These are phyloP conservation scores for Heliothis virescens DNA, from an alignment of 1,140 invertebrate genomes.

Conservation along the genomic window DNA sequence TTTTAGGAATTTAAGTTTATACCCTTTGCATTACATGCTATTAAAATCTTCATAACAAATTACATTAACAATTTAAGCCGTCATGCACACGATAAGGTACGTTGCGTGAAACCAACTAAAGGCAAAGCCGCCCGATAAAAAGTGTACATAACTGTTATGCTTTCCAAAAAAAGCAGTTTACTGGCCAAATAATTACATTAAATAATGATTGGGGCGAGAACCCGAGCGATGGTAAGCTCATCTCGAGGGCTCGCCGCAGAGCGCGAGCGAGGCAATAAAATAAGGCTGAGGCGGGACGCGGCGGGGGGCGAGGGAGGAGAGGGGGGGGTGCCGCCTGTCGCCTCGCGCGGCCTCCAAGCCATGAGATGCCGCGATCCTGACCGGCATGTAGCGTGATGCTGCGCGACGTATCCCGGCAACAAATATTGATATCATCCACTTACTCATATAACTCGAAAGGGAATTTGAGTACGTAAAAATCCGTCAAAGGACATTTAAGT, in stretches of 20 bases:
- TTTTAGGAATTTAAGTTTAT: no score
- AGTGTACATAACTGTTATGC: constrained; percentile 73
- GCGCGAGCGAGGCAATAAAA: constrained; percentile 78
- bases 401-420: no score
- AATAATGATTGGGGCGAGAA: constrained; percentile 81
- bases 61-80: constrained; percentile 8
- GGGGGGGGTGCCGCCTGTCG: constrained; percentile 56
- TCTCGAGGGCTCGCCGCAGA: constrained; percentile 74
- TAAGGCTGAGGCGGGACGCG: constrained; percentile 66
- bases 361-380: constrained; percentile 57
- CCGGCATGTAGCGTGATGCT: no score
- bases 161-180: constrained; percentile 75
- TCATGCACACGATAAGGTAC: constrained; percentile 35
- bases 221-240: constrained; percentile 74
- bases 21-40: background rate
- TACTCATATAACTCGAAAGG: no score
- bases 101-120: constrained; percentile 53
- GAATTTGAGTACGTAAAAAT: no score
- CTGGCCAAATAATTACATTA: constrained; percentile 81
- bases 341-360: constrained; percentile 47
- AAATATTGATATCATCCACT: no score
- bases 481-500: no score
- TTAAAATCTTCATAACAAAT: constrained; percentile 9
- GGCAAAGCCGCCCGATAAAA: constrained; percentile 63
- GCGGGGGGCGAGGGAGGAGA: constrained; percentile 24